Conservation (phyloP, 2,797 vertebrate species). For the Alca torda region DNA sequence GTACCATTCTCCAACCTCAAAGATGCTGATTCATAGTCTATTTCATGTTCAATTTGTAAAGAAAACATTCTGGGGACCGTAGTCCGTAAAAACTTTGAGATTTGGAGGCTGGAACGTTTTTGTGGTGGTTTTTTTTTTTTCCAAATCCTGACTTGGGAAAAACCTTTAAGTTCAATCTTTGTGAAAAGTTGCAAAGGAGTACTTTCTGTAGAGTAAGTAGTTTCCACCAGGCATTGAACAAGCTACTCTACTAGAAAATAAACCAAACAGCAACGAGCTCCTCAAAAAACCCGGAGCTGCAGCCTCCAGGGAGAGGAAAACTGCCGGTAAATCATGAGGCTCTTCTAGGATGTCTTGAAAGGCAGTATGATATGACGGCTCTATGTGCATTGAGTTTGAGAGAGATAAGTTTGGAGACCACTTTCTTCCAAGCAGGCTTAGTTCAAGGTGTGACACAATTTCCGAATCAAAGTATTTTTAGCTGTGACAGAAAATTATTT, state of each 20-base stretch:
- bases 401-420: not conserved
- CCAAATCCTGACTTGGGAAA: not conserved
- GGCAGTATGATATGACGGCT: not conserved
- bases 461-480: not conserved
- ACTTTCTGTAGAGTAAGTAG: not conserved
- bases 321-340: not conserved
- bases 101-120: not conserved
- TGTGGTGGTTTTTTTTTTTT: too few species aligned
- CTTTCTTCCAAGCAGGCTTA: not conserved
- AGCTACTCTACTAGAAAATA: not conserved
- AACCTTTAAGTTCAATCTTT: not conserved
- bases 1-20: not conserved
- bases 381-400: not conserved
- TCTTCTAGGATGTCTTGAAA: not conserved
- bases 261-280: not conserved
- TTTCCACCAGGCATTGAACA: not conserved
- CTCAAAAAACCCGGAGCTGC: not conserved
- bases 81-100: not conserved
- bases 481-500: not conserved
- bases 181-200: not conserved
- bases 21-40: not conserved
- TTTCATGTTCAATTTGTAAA: not conserved
- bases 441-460: not conserved
- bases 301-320: not conserved
- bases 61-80: not conserved